Evolutionary conservation across 1,140 invertebrate genomes (phyloP).

Genomic region (Camponotus floridanus): DNA sequence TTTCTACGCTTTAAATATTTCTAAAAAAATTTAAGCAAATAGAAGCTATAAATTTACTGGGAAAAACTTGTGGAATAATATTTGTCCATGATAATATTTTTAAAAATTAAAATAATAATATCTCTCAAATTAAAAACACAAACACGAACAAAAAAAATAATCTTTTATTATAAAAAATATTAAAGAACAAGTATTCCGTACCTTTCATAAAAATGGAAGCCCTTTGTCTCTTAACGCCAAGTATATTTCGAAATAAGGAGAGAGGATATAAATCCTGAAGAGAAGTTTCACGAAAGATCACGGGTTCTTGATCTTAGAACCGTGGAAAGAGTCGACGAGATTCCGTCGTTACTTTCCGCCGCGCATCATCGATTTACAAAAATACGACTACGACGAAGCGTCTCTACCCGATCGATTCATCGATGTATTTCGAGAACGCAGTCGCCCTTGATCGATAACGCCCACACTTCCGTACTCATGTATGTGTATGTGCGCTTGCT

Average conservation of each 20-base stretch:
- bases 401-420: conserved; percentile 24
- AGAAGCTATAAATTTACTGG: not conserved
- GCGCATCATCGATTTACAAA: conserved; percentile 22
- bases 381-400: conserved; percentile 39
- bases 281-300: conserved; percentile 5
- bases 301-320: conserved; percentile 25
- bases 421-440: conserved; percentile 40
- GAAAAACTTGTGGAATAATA: not conserved
- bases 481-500: not conserved
- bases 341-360: not conserved
- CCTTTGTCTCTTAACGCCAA: not conserved
- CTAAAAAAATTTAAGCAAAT: not conserved
- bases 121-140: not conserved
- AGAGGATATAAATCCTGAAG: not conserved
- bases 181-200: not conserved
- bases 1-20: not conserved
- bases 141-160: not conserved
- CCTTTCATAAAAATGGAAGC: too few species aligned
- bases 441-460: conserved; percentile 13
- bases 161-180: not conserved
- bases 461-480: not conserved
- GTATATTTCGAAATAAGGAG: not conserved
- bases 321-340: not conserved
- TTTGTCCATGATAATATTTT: too few species aligned
- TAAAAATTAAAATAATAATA: not conserved